Evolutionary conservation across 1,140 invertebrate genomes (phyloP).

Genomic region (Drosophila miranda): DNA sequence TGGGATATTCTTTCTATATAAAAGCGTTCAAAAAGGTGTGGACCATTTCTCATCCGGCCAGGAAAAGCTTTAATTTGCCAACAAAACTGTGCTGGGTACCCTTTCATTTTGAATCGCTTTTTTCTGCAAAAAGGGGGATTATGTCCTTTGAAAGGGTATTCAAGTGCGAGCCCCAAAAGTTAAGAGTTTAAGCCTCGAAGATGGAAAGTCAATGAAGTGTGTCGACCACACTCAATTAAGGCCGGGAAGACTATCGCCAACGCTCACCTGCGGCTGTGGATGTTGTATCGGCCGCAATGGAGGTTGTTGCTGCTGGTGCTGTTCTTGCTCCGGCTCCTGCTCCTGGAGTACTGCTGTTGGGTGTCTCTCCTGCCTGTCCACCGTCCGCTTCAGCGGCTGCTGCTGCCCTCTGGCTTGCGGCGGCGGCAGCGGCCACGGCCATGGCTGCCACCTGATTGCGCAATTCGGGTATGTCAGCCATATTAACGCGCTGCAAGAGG

Average conservation of each 20-base stretch:
- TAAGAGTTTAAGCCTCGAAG: slow-evolving; percentile 37
- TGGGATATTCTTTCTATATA: too few species aligned
- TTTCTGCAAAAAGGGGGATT: too few species aligned
- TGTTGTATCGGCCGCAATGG: slow-evolving; percentile 1
- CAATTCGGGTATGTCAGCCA: slow-evolving; percentile 54
- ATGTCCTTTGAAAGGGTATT: slow-evolving; percentile 22
- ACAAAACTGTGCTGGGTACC: too few species aligned
- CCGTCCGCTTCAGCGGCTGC: slow-evolving; percentile 16
- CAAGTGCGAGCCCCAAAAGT: slow-evolving; percentile 34
- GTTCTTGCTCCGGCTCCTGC: slow-evolving; percentile 1
- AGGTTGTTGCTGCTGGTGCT: slow-evolving; percentile 9
- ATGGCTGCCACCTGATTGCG: slow-evolving; percentile 33
- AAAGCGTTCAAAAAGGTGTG: too few species aligned
- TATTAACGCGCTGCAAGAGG: slow-evolving; percentile 58
- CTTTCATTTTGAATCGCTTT: background rate
- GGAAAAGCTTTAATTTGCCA: too few species aligned
- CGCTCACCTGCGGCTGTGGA: slow-evolving; percentile 31
- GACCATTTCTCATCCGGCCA: too few species aligned
- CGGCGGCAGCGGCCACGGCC: slow-evolving; percentile 14
- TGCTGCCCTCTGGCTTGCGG: slow-evolving; percentile 15
- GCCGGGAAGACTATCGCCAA: slow-evolving; percentile 28
- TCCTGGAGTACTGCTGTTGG: slow-evolving; percentile 11
- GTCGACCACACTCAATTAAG: slow-evolving; percentile 44
- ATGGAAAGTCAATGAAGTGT: slow-evolving; percentile 54
- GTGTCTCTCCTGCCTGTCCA: slow-evolving; percentile 17